These are phyloP conservation scores for Cosmopolites sordidus DNA, from an alignment of 2,888 invertebrate species.

Conservation along the genomic window DNA sequence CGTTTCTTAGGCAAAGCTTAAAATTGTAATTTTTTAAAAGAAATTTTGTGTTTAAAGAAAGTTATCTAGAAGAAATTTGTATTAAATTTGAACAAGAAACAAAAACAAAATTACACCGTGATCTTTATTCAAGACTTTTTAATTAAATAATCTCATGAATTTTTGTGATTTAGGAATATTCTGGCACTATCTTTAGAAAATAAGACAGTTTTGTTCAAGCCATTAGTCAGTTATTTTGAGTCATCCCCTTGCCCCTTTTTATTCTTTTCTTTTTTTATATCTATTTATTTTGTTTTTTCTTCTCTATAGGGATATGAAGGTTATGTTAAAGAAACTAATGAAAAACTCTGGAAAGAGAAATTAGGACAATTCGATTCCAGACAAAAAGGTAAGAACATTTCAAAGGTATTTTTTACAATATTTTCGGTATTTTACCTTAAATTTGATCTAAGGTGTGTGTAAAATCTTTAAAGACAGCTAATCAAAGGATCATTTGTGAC, in stretches of 20 bases:
- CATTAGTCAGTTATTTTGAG: conserved; percentile 13
- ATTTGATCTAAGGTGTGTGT: too few species aligned
- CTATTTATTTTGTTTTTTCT: conserved; percentile 5
- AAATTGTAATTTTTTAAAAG: too few species aligned
- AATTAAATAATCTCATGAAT: too few species aligned
- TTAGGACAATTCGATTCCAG: conserved; percentile 83
- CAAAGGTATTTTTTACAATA: background rate
- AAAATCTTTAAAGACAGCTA: too few species aligned
- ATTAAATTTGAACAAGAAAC: too few species aligned
- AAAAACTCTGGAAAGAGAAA: conserved; percentile 86
- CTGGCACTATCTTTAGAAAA: conserved; percentile 9
- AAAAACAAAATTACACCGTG: too few species aligned
- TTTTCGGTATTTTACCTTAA: background rate
- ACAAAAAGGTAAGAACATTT: conserved; percentile 66
- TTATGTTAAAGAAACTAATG: conserved; percentile 74
- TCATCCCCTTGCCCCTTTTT: background rate
- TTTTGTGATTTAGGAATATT: too few species aligned
- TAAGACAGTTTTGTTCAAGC: conserved; percentile 16
- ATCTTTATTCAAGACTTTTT: too few species aligned
- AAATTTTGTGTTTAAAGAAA: too few species aligned
- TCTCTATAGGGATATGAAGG: conserved; percentile 75
- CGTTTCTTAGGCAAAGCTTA: too few species aligned
- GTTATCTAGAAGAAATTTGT: too few species aligned
- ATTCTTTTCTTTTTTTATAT: background rate
- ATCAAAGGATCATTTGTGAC: too few species aligned